These are phyloP conservation scores for Cepaea nemoralis DNA, from an alignment of 1,140 invertebrate genomes.

Conservation along the genomic window DNA sequence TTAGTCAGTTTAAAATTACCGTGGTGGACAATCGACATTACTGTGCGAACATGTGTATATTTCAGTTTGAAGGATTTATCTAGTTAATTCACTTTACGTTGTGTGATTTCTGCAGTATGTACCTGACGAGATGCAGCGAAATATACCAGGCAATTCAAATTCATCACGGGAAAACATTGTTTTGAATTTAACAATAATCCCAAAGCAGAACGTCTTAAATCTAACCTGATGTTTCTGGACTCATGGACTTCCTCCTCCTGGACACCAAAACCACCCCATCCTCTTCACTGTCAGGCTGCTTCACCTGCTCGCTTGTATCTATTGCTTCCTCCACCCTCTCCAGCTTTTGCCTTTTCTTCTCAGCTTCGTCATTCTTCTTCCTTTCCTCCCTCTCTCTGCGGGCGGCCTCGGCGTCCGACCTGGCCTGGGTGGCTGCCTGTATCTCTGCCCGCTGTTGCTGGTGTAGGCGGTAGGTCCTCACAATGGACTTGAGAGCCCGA, in stretches of 20 bases:
- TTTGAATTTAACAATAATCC: too few relatives aligned
- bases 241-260: conserved; percentile 21
- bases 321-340: conserved; percentile 7
- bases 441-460: conserved; percentile 58
- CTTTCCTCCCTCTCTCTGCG: conserved; percentile 26
- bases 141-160: too few relatives aligned
- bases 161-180: too few relatives aligned
- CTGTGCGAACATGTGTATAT: too few relatives aligned
- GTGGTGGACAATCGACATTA: too few relatives aligned
- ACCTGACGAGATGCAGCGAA: too few relatives aligned
- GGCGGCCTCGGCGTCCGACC: conserved; percentile 26
- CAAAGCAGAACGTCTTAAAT: too few relatives aligned
- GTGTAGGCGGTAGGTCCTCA: conserved; percentile 59
- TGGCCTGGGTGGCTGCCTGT: conserved; percentile 34
- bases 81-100: too few relatives aligned
- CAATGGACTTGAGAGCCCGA: conserved; percentile 64
- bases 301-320: background rate
- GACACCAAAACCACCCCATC: background rate
- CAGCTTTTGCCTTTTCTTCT: conserved; percentile 17
- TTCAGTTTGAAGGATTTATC: too few relatives aligned
- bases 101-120: too few relatives aligned
- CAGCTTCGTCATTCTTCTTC: conserved; percentile 13
- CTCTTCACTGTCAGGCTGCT: background rate
- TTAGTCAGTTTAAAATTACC: too few relatives aligned
- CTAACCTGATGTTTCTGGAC: background rate